Conservation (phyloP, 2,797 vertebrate genomes). For the Rhinella marina region DNA sequence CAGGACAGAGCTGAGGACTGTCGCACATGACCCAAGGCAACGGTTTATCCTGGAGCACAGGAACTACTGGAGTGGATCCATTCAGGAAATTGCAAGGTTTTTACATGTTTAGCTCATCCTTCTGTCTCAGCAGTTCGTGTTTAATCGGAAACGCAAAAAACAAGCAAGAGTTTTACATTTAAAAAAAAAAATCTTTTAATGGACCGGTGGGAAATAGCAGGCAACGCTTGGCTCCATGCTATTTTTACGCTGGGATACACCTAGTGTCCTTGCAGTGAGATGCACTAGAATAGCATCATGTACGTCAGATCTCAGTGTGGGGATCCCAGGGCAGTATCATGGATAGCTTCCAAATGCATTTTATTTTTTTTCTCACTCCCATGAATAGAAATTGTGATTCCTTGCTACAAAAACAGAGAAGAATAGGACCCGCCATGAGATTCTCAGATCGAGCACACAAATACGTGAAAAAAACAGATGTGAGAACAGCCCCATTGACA, state of each 20-base stretch:
- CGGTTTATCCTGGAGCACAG: neutral
- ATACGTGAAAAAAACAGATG: too few relatives aligned
- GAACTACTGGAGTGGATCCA: conserved; percentile 22
- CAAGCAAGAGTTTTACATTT: neutral
- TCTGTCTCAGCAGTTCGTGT: neutral
- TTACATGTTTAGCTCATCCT: conserved; percentile 35
- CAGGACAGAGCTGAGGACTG: neutral
- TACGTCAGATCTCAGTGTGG: too few relatives aligned
- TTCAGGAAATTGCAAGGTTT: conserved; percentile 27
- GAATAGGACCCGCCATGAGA: too few relatives aligned
- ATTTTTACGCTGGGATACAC: neutral
- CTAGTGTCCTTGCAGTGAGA: neutral
- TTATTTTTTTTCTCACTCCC: too few relatives aligned
- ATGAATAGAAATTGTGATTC: too few relatives aligned
- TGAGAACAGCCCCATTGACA: too few relatives aligned
- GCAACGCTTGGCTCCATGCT: neutral
- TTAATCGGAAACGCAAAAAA: neutral
- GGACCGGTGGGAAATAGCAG: neutral
- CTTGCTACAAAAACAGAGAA: too few relatives aligned
- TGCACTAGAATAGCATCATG: neutral
- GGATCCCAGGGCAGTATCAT: too few relatives aligned
- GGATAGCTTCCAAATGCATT: too few relatives aligned
- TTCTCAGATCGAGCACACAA: too few relatives aligned
- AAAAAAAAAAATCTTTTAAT: neutral
- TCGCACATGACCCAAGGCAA: neutral